phyloP scores from a whole-genome alignment of 1,140 invertebrate species.

The Ladona fulva region DNA sequence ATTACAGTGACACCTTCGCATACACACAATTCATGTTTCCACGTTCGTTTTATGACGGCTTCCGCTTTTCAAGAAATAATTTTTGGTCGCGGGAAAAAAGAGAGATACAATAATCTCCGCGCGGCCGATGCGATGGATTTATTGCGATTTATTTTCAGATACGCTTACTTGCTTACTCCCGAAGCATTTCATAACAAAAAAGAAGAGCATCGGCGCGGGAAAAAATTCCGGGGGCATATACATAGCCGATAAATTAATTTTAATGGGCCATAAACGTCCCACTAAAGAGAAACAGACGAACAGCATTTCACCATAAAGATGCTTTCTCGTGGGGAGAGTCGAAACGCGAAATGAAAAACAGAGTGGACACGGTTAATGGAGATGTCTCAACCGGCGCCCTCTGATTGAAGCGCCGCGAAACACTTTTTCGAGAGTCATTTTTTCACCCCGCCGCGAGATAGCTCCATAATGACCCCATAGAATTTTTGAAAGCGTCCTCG shows the following conservation, averaged over 20 bases:
- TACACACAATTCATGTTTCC: too few relatives aligned
- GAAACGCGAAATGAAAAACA: background rate
- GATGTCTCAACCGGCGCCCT: background rate
- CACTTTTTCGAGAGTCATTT: background rate
- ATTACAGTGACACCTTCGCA: too few relatives aligned
- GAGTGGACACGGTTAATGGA: background rate
- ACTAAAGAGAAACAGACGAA: background rate
- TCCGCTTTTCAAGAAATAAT: too few relatives aligned
- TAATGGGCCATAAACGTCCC: background rate
- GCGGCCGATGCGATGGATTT: too few relatives aligned
- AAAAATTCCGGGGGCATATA: too few relatives aligned
- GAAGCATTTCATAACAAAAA: too few relatives aligned
- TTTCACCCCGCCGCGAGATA: background rate
- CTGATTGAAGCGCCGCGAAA: constrained; percentile 2
- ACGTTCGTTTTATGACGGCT: too few relatives aligned
- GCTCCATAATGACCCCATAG: background rate
- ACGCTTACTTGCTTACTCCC: too few relatives aligned
- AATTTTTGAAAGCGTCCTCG: too few relatives aligned
- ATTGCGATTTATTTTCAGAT: too few relatives aligned
- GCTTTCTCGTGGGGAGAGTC: background rate
- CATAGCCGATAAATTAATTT: background rate
- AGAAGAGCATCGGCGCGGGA: background rate
- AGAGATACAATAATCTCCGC: too few relatives aligned
- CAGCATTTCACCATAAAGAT: constrained; percentile 2
- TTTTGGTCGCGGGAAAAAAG: too few relatives aligned